A percentile compares a stretch with the other conserved stretches of the same genome.
These are phyloP conservation scores for Cyrtonyx montezumae DNA, from an alignment of 2,113 vertebrate genomes.

Conservation along the genomic window DNA sequence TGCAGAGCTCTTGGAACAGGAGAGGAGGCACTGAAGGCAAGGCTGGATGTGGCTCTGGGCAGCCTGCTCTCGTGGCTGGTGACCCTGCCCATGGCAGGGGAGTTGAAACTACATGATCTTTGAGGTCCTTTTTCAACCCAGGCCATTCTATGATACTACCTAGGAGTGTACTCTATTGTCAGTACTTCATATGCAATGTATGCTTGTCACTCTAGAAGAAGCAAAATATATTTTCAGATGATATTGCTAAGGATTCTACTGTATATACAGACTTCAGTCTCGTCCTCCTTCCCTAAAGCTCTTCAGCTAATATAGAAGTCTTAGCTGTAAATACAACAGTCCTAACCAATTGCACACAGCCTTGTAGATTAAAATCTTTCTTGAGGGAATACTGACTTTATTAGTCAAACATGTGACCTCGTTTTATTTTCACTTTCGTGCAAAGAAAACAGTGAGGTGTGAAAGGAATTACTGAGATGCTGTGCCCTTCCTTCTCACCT, in stretches of 20 bases:
- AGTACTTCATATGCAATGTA: background rate
- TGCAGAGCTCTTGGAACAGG: too few relatives aligned
- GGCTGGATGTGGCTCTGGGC: too few relatives aligned
- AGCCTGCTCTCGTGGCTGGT: too few relatives aligned
- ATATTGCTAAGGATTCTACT: background rate
- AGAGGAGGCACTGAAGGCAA: too few relatives aligned
- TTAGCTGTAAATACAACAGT: background rate
- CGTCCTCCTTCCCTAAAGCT: background rate
- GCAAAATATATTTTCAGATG: background rate
- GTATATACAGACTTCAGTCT: background rate
- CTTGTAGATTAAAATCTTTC: background rate
- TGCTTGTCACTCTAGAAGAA: background rate
- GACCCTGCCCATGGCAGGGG: too few relatives aligned
- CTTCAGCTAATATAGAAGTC: background rate
- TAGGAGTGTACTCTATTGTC: background rate
- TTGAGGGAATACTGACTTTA: background rate
- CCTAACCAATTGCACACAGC: rapidly evolving
- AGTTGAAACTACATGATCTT: too few relatives aligned
- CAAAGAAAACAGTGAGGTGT: background rate
- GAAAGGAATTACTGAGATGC: background rate
- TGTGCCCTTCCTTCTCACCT: slow-evolving; percentile 74
- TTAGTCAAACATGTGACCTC: background rate
- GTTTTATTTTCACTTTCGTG: background rate
- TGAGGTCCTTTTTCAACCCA: too few relatives aligned
- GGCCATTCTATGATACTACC: background rate